phyloP scores from a whole-genome alignment of 2,888 invertebrate genomes.

The Cheiracanthium punctorium region DNA sequence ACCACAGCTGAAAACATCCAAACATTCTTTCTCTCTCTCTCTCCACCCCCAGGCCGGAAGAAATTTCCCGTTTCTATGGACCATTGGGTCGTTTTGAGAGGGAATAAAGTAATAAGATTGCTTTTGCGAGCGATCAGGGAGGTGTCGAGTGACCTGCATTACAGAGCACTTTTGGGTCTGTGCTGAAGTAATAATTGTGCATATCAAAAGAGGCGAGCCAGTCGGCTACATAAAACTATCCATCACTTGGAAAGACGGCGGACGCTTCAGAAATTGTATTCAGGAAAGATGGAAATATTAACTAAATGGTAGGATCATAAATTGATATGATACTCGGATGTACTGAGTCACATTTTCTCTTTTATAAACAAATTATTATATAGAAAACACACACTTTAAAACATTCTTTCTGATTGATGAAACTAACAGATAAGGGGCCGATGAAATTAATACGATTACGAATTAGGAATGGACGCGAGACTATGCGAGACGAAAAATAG shows the following conservation, averaged over 20 bases:
- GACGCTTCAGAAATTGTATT: neutral
- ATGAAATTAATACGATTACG: too few relatives aligned
- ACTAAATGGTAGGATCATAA: too few relatives aligned
- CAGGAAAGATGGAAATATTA: neutral
- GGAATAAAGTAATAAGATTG: slow-evolving; percentile 19
- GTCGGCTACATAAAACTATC: neutral
- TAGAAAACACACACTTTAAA: too few relatives aligned
- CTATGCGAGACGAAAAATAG: too few relatives aligned
- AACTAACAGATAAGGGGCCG: too few relatives aligned
- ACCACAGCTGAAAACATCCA: slow-evolving; percentile 21
- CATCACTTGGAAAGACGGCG: neutral
- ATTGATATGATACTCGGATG: too few relatives aligned
- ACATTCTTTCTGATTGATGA: too few relatives aligned
- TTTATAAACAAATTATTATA: too few relatives aligned
- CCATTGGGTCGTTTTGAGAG: slow-evolving; percentile 31
- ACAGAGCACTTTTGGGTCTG: neutral
- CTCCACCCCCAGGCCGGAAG: neutral
- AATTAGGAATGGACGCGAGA: too few relatives aligned
- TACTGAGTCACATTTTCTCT: too few relatives aligned
- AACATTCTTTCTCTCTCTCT: too few relatives aligned
- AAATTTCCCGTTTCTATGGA: slow-evolving; percentile 42
- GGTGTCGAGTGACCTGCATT: neutral
- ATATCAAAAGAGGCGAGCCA: neutral
- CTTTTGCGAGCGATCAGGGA: neutral
- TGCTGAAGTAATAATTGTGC: slow-evolving; percentile 13